phyloP scores from a whole-genome alignment of 2,888 invertebrate genomes.

The Troglohyphantes excavatus region DNA sequence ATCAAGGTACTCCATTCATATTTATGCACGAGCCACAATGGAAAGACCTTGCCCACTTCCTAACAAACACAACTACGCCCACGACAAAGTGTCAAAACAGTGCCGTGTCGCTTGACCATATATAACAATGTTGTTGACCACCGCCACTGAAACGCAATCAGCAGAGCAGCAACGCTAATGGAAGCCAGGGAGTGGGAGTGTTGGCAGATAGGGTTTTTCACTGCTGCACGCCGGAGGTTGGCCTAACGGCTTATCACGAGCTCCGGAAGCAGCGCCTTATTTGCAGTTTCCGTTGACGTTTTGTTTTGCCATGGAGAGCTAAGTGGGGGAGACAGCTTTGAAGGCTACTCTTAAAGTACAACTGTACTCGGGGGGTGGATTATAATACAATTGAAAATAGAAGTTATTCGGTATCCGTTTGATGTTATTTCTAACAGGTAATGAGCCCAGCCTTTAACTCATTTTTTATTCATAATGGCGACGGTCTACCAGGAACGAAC shows the following conservation, averaged over 20 bases:
- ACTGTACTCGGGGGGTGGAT: neutral
- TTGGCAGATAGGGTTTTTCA: neutral
- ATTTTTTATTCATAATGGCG: no score
- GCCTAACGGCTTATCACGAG: conserved; percentile 18
- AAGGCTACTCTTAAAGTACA: conserved; percentile 16
- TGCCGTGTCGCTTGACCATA: neutral
- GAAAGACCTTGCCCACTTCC: no score
- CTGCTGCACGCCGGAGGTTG: neutral
- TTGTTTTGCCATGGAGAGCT: neutral
- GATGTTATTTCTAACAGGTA: no score
- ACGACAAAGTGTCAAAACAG: no score
- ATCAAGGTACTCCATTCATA: no score
- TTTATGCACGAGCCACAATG: no score
- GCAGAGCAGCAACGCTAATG: neutral
- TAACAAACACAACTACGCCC: no score
- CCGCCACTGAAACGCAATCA: neutral
- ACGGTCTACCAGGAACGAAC: no score
- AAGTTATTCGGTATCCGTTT: no score
- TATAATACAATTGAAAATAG: no score
- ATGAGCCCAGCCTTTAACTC: no score
- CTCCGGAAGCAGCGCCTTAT: conserved; percentile 25
- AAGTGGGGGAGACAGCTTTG: neutral
- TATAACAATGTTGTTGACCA: neutral
- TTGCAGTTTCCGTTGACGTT: conserved; percentile 31
- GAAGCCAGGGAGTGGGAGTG: conserved; percentile 9